Percentiles rank a stretch among this genome's conserved stretches.
Evolutionary conservation across 2,797 vertebrate species (phyloP).

Genomic region (Manis javanica): DNA sequence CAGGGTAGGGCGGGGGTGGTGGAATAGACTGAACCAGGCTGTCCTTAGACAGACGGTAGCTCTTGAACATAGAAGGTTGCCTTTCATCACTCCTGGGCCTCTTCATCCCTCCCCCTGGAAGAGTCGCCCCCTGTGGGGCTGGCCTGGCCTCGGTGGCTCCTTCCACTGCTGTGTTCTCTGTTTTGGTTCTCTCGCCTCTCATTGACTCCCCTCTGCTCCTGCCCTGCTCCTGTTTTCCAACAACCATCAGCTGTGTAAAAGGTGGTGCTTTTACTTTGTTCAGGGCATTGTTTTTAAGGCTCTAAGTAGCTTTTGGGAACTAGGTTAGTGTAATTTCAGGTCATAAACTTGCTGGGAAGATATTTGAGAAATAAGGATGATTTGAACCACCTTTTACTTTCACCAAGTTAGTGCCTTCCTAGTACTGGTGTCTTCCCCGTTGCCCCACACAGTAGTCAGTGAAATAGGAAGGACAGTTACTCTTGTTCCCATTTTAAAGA

Average conservation of each 20-base stretch:
- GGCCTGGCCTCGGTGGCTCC: background rate
- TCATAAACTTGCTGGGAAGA: background rate
- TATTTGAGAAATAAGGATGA: background rate
- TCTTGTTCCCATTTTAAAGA: conserved; percentile 4
- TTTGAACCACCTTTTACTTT: background rate
- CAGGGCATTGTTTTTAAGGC: background rate
- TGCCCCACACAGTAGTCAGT: background rate
- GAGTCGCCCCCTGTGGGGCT: too few species aligned
- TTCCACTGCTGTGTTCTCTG: background rate
- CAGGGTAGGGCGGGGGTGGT: background rate
- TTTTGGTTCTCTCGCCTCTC: background rate
- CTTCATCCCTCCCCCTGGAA: background rate
- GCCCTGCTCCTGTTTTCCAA: background rate
- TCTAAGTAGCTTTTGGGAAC: background rate
- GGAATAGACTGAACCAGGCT: background rate
- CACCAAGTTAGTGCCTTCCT: background rate
- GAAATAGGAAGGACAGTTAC: background rate
- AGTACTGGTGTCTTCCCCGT: too few species aligned
- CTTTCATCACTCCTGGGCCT: background rate
- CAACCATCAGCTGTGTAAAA: background rate
- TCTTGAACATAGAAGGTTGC: background rate
- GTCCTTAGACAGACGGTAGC: background rate
- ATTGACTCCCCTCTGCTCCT: background rate
- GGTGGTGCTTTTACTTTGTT: background rate
- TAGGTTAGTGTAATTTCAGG: background rate